Conservation (phyloP, 92 coral and sea anemone species). For the Muricea muricata region DNA sequence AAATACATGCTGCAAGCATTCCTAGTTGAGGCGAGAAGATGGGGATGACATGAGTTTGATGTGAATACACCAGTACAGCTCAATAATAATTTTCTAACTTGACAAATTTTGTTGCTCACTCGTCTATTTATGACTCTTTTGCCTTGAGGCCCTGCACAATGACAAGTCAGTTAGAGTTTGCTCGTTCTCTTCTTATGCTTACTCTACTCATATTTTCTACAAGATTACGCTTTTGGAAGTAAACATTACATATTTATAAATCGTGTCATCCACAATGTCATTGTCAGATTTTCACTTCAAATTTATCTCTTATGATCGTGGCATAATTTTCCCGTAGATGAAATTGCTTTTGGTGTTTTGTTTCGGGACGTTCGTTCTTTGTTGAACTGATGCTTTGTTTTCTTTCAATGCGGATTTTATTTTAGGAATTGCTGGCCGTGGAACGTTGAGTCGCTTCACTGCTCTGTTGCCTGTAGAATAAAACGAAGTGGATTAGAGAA, state of each 20-base stretch:
- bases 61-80: no score
- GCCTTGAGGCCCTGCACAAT: no score
- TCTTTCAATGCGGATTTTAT: not conserved
- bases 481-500: not conserved
- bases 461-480: slow-evolving; percentile 5
- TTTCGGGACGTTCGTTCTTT: slow-evolving; percentile 18
- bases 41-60: no score
- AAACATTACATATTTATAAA: not conserved
- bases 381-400: not conserved
- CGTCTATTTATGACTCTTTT: no score
- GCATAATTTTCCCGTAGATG: slow-evolving; percentile 41
- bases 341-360: not conserved
- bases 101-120: no score
- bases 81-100: no score
- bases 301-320: not conserved
- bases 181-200: no score
- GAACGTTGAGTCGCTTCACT: slow-evolving; percentile 29
- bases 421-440: slow-evolving; percentile 11
- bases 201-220: no score
- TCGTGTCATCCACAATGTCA: not conserved
- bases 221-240: no score
- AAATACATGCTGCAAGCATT: no score
- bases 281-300: not conserved
- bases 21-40: no score
- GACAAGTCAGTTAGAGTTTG: no score